These are phyloP conservation scores for Tryphoninae sp. DNA, from an alignment of 2,888 invertebrate genomes.

Conservation along the genomic window DNA sequence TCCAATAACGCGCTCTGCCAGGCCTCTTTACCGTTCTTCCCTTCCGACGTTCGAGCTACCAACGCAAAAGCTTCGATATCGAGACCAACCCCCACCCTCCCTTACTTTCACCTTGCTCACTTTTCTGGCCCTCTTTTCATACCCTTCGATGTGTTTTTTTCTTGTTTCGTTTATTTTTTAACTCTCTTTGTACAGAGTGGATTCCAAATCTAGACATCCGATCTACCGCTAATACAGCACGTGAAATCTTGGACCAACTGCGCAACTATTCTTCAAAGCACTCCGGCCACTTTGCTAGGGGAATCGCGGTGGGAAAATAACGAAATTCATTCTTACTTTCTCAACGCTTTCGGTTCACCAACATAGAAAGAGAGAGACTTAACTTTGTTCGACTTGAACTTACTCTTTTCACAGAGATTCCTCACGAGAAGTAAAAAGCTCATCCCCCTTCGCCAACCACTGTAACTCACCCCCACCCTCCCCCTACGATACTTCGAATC, in stretches of 20 bases:
- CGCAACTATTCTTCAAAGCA: constrained; percentile 51
- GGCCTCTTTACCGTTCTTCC: constrained; percentile 76
- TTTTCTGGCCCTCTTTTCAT: constrained; percentile 19
- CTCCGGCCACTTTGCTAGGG: constrained; percentile 45
- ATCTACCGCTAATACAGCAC: constrained; percentile 53
- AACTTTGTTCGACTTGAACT: constrained; percentile 60
- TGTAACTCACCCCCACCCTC: too few species aligned
- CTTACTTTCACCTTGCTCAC: constrained; percentile 52
- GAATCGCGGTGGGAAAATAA: constrained; percentile 37
- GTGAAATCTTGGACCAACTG: constrained; percentile 31
- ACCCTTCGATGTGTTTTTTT: constrained; percentile 8
- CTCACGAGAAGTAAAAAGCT: not conserved
- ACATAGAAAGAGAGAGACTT: constrained; percentile 40
- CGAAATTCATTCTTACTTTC: constrained; percentile 53
- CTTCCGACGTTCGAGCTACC: constrained; percentile 60
- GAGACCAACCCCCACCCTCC: constrained; percentile 28
- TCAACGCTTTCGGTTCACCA: constrained; percentile 35
- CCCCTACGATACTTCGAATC: constrained; percentile 37
- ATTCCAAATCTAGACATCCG: constrained; percentile 22
- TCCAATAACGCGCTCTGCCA: constrained; percentile 82
- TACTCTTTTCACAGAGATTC: constrained; percentile 49
- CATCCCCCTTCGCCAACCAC: not conserved
- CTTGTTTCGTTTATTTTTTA: constrained; percentile 54
- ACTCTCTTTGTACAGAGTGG: constrained; percentile 40
- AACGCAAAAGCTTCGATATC: constrained; percentile 58